phyloP scores from a whole-genome alignment of 2,113 vertebrate genomes.

The Laticauda laticaudata region DNA sequence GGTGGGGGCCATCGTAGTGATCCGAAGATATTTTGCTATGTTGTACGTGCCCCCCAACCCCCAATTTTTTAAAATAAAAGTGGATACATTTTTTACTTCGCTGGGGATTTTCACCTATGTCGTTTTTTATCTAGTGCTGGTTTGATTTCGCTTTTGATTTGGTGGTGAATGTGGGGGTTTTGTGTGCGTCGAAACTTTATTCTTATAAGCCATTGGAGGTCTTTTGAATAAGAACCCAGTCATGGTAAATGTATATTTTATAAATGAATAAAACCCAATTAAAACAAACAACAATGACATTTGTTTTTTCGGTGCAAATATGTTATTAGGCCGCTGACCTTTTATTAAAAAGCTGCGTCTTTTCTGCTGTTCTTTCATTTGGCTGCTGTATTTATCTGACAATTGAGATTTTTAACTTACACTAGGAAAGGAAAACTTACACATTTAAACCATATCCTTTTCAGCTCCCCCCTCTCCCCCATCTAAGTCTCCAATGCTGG shows the following conservation, averaged over 20 bases:
- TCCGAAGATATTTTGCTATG: not conserved
- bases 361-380: not conserved
- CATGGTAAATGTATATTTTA: not conserved
- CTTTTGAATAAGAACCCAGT: not conserved
- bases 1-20: not conserved
- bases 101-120: not conserved
- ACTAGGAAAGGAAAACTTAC: not conserved
- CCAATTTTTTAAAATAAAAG: not conserved
- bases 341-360: not conserved
- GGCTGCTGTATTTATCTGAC: not conserved
- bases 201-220: not conserved
- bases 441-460: not conserved
- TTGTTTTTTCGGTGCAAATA: not conserved
- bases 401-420: not conserved
- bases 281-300: not conserved
- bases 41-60: too few species aligned
- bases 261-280: not conserved
- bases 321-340: not conserved
- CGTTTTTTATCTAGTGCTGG: not conserved
- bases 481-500: not conserved
- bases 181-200: not conserved
- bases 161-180: not conserved
- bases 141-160: not conserved
- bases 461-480: rapidly evolving
- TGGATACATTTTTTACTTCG: not conserved